phyloP scores from a whole-genome alignment of 2,113 vertebrate genomes.

The Scomber japonicus region DNA sequence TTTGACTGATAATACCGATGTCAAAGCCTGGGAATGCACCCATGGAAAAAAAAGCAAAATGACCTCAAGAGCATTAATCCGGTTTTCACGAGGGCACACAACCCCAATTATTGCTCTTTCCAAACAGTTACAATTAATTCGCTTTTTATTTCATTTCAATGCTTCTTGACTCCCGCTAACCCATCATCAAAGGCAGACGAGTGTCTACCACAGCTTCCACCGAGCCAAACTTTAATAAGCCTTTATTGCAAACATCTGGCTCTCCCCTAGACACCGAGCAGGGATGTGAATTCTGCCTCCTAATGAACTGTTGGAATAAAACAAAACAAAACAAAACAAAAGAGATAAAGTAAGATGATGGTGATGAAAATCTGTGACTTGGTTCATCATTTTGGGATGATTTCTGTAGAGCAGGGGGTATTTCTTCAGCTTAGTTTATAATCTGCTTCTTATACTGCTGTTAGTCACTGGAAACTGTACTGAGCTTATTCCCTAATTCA shows the following conservation, averaged over 20 bases:
- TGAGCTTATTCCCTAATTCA: neutral
- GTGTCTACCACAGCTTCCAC: slow-evolving; percentile 70
- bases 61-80: slow-evolving; percentile 72
- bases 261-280: slow-evolving; percentile 49
- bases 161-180: slow-evolving; percentile 79
- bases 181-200: slow-evolving; percentile 79
- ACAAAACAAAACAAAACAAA: slow-evolving; percentile 65
- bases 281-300: slow-evolving; percentile 66
- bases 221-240: slow-evolving; percentile 80
- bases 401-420: slow-evolving; percentile 27
- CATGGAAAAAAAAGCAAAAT: slow-evolving; percentile 62
- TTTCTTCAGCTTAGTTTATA: slow-evolving; percentile 44
- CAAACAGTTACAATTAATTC: slow-evolving; percentile 81
- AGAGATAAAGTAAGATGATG: slow-evolving; percentile 51
- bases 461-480: slow-evolving; percentile 36
- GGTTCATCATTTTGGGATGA: slow-evolving; percentile 42
- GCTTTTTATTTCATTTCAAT: slow-evolving; percentile 80
- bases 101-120: slow-evolving; percentile 70
- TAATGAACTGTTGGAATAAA: slow-evolving; percentile 64
- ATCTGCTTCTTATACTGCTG: slow-evolving; percentile 38
- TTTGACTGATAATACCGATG: slow-evolving; percentile 56
- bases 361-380: slow-evolving; percentile 66
- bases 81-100: slow-evolving; percentile 72
- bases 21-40: slow-evolving; percentile 70
- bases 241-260: slow-evolving; percentile 84